Conservation (phyloP, 2,113 vertebrate genomes). For the Pelusios castaneus region DNA sequence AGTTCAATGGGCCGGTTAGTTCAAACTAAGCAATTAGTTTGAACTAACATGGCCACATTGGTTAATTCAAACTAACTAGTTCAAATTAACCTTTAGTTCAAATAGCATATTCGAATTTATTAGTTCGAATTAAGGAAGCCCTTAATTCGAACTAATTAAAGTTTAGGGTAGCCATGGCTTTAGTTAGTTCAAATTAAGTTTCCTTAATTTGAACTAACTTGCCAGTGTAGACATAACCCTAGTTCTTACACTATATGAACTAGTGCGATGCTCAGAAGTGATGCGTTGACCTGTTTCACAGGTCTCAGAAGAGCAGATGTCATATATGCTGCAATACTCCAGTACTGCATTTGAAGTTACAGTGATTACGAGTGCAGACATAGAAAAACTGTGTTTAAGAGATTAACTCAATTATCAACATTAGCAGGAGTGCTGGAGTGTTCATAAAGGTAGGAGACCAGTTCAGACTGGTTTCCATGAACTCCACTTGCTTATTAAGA, state of each 20-base stretch:
- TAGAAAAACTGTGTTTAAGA: slow-evolving; percentile 72
- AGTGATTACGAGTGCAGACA: slow-evolving; percentile 61
- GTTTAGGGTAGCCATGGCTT: no score
- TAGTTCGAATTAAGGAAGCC: no score
- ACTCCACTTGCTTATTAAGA: slow-evolving; percentile 60
- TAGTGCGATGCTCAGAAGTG: neutral
- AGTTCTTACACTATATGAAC: neutral
- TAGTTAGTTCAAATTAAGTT: no score
- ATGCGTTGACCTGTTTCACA: neutral
- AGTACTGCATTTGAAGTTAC: slow-evolving; percentile 57
- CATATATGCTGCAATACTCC: slow-evolving; percentile 42
- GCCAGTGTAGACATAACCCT: no score
- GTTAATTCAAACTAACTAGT: no score
- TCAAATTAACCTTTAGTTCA: no score
- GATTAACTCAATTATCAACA: slow-evolving; percentile 65
- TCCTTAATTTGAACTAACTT: no score
- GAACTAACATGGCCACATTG: no score
- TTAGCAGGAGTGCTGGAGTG: slow-evolving; percentile 44
- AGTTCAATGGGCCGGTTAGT: no score
- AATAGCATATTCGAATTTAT: no score
- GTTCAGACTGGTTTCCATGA: slow-evolving; percentile 64
- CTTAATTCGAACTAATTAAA: no score
- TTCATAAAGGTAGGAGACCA: slow-evolving; percentile 54
- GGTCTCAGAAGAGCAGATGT: neutral
- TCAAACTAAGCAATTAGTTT: no score